Percentiles rank a stretch among this genome's conserved stretches.
These are phyloP conservation scores for Mamestra configurata DNA, from an alignment of 1,140 invertebrate genomes.

Conservation along the genomic window DNA sequence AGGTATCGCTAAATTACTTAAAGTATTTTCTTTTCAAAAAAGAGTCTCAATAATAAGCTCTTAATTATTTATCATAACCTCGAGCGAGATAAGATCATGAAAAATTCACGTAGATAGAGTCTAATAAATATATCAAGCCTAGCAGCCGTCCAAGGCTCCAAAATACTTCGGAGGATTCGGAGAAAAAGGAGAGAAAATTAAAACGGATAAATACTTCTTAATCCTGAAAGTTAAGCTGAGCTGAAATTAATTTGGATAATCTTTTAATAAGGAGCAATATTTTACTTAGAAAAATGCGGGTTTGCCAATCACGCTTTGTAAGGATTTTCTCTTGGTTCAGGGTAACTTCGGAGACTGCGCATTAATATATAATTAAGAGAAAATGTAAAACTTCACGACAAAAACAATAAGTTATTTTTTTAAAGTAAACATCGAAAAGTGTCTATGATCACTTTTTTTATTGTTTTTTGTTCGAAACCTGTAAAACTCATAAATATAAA, in stretches of 20 bases:
- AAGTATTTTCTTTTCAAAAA: too few species aligned
- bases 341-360: too few species aligned
- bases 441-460: too few species aligned
- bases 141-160: neutral
- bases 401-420: too few species aligned
- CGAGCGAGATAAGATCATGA: neutral
- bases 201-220: conserved; percentile 7
- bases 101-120: neutral
- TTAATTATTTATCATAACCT: neutral
- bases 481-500: too few species aligned
- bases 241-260: conserved; percentile 3
- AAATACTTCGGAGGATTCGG: neutral
- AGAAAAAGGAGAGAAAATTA: neutral
- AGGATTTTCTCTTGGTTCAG: neutral
- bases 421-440: too few species aligned
- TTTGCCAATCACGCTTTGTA: neutral
- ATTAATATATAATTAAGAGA: too few species aligned
- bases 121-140: neutral
- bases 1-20: too few species aligned
- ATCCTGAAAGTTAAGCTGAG: neutral
- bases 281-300: neutral
- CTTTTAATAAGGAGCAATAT: neutral
- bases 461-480: too few species aligned
- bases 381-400: too few species aligned
- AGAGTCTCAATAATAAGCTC: neutral